Percentiles rank a stretch among this genome's conserved stretches.
These are phyloP conservation scores for Meiosimyza platycephala DNA, from an alignment of 2,888 invertebrate species.

Conservation along the genomic window DNA sequence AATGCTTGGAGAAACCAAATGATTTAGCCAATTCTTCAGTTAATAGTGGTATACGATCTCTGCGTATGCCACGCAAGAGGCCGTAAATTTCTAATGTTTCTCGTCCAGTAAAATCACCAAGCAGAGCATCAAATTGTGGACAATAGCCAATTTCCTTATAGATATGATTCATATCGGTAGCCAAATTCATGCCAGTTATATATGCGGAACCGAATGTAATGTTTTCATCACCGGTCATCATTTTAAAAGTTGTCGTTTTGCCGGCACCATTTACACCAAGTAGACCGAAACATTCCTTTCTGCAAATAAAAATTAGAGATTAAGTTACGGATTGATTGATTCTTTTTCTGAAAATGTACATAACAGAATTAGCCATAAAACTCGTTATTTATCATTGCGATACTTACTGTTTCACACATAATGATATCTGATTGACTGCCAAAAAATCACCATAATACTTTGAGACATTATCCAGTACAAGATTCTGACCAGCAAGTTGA, in stretches of 20 bases:
- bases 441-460: constrained; percentile 79
- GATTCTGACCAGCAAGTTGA: constrained; percentile 64
- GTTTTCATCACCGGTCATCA: constrained; percentile 83
- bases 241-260: constrained; percentile 87
- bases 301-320: not conserved
- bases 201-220: constrained; percentile 78
- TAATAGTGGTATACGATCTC: constrained; percentile 57
- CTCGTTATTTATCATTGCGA: not conserved
- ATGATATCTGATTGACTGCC: constrained; percentile 81
- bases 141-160: constrained; percentile 76
- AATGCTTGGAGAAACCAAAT: constrained; percentile 72
- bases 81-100: constrained; percentile 75
- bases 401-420: constrained; percentile 60
- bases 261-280: constrained; percentile 87
- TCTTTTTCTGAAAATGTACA: not conserved
- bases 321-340: not conserved
- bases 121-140: constrained; percentile 79
- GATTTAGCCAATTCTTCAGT: constrained; percentile 65
- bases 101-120: constrained; percentile 76
- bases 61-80: constrained; percentile 72
- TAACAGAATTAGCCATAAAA: not conserved
- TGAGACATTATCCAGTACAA: constrained; percentile 74
- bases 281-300: constrained; percentile 79
- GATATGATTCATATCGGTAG: constrained; percentile 70
- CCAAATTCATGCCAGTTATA: constrained; percentile 71